A percentile compares a stretch with the other conserved stretches of the same genome.
Evolutionary conservation across 64 coral and sea anemone genomes (phyloP).

Genomic region (Montipora capricornis): DNA sequence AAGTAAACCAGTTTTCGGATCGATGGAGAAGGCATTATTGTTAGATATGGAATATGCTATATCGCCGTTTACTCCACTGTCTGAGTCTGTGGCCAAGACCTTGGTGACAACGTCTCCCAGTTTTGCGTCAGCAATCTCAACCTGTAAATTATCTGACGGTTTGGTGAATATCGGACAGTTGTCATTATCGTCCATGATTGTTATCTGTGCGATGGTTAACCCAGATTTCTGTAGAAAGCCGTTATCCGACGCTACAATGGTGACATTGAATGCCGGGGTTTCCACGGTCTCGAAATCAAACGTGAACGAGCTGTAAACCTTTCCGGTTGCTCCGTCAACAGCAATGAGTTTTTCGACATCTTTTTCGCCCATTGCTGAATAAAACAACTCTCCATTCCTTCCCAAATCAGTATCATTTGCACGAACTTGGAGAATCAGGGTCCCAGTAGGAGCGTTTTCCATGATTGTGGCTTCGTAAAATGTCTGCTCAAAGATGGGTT

Average conservation of each 20-base stretch:
- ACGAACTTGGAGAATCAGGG: too few species aligned
- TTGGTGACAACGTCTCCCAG: too few species aligned
- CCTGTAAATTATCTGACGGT: too few species aligned
- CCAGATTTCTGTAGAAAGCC: conserved; percentile 32
- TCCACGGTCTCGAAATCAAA: conserved; percentile 18
- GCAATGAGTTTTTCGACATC: background rate
- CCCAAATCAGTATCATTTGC: too few species aligned
- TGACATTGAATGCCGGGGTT: background rate
- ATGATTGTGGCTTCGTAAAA: too few species aligned
- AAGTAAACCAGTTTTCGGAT: conserved; percentile 40
- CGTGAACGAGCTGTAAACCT: background rate
- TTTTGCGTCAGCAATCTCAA: too few species aligned
- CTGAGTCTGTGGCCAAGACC: too few species aligned
- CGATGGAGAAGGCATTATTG: conserved; percentile 8
- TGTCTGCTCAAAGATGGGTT: too few species aligned
- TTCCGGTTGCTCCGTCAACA: conserved; percentile 22
- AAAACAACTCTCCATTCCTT: conserved; percentile 24
- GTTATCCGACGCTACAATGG: conserved; percentile 37
- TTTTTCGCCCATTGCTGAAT: conserved; percentile 19
- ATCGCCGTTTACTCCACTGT: too few species aligned
- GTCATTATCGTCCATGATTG: background rate
- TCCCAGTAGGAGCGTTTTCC: too few species aligned
- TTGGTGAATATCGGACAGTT: too few species aligned
- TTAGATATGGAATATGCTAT: too few species aligned
- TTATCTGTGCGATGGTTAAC: background rate